Conservation (phyloP, 2,113 vertebrate genomes). For the Alaudala cheleensis region DNA sequence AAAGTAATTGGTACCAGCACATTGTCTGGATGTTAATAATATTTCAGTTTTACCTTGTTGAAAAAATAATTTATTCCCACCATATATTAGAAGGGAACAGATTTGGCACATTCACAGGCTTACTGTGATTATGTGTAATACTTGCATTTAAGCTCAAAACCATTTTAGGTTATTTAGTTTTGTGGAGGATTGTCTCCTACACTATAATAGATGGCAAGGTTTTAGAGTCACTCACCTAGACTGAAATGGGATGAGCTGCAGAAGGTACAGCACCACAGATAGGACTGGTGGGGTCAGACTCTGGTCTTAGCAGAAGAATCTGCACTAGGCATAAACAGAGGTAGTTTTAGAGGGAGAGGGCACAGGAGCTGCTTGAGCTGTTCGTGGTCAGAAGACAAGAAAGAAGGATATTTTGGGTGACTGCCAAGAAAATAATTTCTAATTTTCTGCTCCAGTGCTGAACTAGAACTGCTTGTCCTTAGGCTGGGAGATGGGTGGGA, state of each 20-base stretch:
- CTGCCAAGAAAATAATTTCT: not conserved
- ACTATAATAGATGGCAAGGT: not conserved
- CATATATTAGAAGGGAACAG: not conserved
- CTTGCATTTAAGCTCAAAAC: not conserved
- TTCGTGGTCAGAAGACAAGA: not conserved
- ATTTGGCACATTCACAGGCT: not conserved
- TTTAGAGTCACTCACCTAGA: not conserved
- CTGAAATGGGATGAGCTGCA: not conserved
- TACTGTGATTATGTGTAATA: not conserved
- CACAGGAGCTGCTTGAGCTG: not conserved
- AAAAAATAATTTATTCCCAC: not conserved
- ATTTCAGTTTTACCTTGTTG: not conserved
- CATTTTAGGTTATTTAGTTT: not conserved
- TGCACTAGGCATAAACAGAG: not conserved
- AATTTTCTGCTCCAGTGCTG: not conserved
- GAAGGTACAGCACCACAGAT: not conserved
- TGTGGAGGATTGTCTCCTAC: not conserved
- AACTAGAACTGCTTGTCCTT: not conserved
- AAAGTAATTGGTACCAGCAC: not conserved
- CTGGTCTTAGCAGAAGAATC: not conserved
- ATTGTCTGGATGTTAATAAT: not conserved
- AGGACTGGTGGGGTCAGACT: accelerated
- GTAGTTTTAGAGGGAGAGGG: not conserved
- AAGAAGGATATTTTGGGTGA: not conserved
- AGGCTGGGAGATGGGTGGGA: not conserved